Conservation (phyloP, 2,888 invertebrate species). For the Lasioglossum figueresi region DNA sequence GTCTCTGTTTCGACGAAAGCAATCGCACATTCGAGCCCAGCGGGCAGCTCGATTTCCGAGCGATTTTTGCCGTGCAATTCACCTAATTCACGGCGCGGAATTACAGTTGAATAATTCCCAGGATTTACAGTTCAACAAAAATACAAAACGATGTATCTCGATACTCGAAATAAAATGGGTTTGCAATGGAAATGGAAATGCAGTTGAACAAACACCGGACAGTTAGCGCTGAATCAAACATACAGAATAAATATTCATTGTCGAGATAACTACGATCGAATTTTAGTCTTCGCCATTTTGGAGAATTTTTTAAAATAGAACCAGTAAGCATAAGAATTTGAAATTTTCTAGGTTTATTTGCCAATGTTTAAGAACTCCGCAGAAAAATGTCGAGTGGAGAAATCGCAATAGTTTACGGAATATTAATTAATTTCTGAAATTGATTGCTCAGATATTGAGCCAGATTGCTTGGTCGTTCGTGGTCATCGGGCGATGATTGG, state of each 20-base stretch:
- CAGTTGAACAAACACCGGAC: neutral
- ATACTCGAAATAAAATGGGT: neutral
- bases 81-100: neutral
- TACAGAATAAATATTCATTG: neutral
- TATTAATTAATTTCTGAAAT: neutral
- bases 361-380: neutral
- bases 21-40: neutral
- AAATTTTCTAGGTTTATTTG: neutral
- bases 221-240: neutral
- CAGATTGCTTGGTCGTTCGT: neutral
- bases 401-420: neutral
- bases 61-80: neutral
- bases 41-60: neutral
- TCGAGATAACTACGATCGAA: neutral
- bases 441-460: neutral
- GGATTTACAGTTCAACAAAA: neutral
- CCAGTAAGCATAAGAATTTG: neutral
- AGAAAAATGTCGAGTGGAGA: neutral
- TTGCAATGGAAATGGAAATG: neutral
- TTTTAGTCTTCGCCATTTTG: neutral
- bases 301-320: neutral
- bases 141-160: neutral
- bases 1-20: constrained; percentile 15
- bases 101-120: neutral
- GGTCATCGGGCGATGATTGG: neutral